Conservation (phyloP, 1,140 invertebrate genomes). For the Nixonia krombeini region DNA sequence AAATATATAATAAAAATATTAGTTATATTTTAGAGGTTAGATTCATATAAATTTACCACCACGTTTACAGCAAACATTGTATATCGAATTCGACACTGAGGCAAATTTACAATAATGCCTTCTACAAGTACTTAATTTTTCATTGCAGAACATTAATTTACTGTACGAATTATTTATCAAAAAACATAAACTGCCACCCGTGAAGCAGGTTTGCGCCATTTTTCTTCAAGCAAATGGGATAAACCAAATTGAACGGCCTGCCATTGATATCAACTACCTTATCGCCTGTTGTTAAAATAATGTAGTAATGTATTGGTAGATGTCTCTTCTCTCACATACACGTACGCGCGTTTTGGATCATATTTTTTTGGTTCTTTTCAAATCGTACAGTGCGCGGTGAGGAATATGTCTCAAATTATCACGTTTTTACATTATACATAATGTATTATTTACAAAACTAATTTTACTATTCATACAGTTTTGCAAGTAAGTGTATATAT, state of each 20-base stretch:
- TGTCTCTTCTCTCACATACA: no score
- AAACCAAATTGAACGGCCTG: no score
- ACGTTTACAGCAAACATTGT: background rate
- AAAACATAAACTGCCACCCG: constrained; percentile 5
- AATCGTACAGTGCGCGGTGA: background rate
- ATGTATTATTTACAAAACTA: no score
- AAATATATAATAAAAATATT: no score
- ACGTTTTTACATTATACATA: no score
- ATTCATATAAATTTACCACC: constrained; percentile 2
- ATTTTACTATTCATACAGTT: no score
- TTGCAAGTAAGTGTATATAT: no score
- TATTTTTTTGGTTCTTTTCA: background rate
- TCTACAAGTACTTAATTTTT: constrained; percentile 14
- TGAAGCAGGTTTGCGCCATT: background rate
- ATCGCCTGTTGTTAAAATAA: background rate
- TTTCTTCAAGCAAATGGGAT: no score
- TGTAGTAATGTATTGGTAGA: no score
- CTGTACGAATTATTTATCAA: constrained; percentile 25
- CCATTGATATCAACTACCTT: constrained; percentile 1
- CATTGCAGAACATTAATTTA: constrained; percentile 27
- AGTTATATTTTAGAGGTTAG: constrained; percentile 16
- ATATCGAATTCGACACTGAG: background rate
- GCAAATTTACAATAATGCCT: background rate
- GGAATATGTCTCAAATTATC: no score
- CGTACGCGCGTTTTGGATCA: background rate